Conservation (phyloP, 2,888 invertebrate genomes). For the Tetragonula carbonaria region DNA sequence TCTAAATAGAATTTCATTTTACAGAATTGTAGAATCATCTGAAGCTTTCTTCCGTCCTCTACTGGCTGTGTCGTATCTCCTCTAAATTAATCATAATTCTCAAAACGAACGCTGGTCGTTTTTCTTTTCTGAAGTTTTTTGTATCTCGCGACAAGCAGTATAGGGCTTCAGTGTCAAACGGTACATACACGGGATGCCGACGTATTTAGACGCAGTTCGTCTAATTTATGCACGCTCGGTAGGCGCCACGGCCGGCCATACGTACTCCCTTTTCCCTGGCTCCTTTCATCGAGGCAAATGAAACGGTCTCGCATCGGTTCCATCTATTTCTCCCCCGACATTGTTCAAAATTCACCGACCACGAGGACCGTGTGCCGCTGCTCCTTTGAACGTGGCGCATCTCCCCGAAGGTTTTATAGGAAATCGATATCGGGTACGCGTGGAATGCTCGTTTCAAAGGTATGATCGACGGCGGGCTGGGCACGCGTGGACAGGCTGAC, state of each 20-base stretch:
- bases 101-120: neutral
- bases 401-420: conserved; percentile 58
- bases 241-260: neutral
- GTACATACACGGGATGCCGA: conserved; percentile 7
- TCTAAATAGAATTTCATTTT: too few species aligned
- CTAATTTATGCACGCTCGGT: conserved; percentile 22
- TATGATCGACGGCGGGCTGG: conserved; percentile 50
- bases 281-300: conserved; percentile 52
- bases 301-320: conserved; percentile 52
- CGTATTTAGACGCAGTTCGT: conserved; percentile 45
- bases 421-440: conserved; percentile 52
- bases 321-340: conserved; percentile 35
- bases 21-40: too few species aligned
- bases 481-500: conserved; percentile 42
- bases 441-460: conserved; percentile 47
- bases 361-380: conserved; percentile 43
- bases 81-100: too few species aligned
- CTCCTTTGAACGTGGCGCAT: conserved; percentile 54
- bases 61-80: too few species aligned
- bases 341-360: conserved; percentile 60
- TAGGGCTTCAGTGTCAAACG: neutral
- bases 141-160: neutral
- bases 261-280: conserved; percentile 2
- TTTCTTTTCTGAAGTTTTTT: too few species aligned
- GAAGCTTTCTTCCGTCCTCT: too few species aligned